Evolutionary conservation across 2,888 invertebrate species (phyloP), one percentile per base, ranked within the genome.

Genomic region (Noctua janthe): DNA sequence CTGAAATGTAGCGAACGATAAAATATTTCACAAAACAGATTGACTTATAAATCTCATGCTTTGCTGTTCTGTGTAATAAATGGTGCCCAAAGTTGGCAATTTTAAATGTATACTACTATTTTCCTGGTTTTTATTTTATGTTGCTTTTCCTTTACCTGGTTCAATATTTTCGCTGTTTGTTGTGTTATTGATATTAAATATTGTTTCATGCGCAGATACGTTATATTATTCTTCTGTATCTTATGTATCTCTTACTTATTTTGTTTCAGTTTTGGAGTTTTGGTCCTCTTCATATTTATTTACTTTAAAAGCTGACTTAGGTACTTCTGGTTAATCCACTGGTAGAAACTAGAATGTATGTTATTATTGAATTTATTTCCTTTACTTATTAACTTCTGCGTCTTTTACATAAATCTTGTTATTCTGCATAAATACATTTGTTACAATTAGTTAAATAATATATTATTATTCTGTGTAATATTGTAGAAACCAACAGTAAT

Each of bases 1-100:
- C 81, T 51, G 76, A 85, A 86, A 81, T 87, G 86, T 81, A 81
- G 74, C 80, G 71, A 83, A 83, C 90, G 79, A 86, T 88, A 88
- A 89, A 88, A 86, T 89, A 89, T 89, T 84, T 89, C 77, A 88
- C 78, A 78, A 84, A 86, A 88, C 72, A 84, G 88, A 88, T 88
- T 88, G 90, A 89, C 88, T 89, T 88, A 88, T 88, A 88, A 88
- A 89, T 88, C 90, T 86, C 78, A 43, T 76, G 82, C 64, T 80
- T 75, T 83, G 73, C 74, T 71, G 67, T 78, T 39, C 43, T 77
- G 74, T 64, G 71, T 73, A 80, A 87, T 84, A 78, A 84, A 86
- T 84, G 81, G 70, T 39, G 49, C 59, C 69, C 6, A 71, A 77
- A 81, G 51, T 81, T 83, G 47, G 54, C 73, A 74, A 84, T 75